Base-by-base conservation (phyloP, 2,888 invertebrate genomes). In the Parthenolecanium corni region DNA sequence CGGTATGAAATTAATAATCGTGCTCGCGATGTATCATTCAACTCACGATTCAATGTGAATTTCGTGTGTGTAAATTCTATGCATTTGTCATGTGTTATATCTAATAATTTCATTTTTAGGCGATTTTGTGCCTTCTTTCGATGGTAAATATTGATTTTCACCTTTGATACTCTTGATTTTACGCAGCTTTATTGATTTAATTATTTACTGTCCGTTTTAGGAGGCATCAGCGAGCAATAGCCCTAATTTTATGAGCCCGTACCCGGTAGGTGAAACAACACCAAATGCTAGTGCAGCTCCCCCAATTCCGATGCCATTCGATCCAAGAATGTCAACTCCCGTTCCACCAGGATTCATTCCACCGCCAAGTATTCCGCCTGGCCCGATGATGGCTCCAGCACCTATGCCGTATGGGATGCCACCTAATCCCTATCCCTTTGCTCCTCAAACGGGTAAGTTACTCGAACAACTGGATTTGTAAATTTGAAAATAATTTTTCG, bases 321-420 rank as follows among this genome's bases (percentile, higher is more conserved):
- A 63, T 38, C 63, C 53, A 2, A 53, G 63, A 47, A 53, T 63
- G 53, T 6, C 52, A 20, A 47, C 63, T 3, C 53, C 63, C 18
- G 46, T 62, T 31, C 62, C 62, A 24, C 52, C 62, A 18, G 52
- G 46, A 24, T 62, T 40, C 46, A 52, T 62, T 52, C 54, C 63
- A 53, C 63, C 63, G 14, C 63, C 63, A 20, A 46, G 53, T 3
- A 36, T 63, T 1, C 53, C 53, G 11, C 47, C 63, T 14, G 53
- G 46, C 9, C 63, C 63, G 12, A 54, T 63, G 47, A 47, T 63
- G 38, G 20, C 47, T 36, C 54, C 63, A 9, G 47, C 54, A 14
- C 47, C 63, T 12, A 53, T 63, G 38, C 63, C 54, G 36, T 53
- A 52, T 46, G 52, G 44, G 53, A 53, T 63, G 44, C 53, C 63